phyloP scores from a whole-genome alignment of 2,888 invertebrate species.

The Dynastes hyllus region DNA sequence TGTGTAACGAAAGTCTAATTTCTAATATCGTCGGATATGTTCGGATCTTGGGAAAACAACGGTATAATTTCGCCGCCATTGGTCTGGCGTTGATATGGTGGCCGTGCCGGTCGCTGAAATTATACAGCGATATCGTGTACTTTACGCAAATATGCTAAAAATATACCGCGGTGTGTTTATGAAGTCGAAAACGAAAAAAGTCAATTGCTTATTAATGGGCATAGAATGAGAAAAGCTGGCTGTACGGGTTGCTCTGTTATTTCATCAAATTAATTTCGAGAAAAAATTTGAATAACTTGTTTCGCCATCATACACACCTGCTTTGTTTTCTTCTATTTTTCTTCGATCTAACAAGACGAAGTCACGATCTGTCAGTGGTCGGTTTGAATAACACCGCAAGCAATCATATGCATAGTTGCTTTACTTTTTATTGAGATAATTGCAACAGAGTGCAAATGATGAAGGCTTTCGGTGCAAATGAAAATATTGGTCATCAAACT shows the following conservation, averaged over 20 bases:
- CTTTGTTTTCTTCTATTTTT: background rate
- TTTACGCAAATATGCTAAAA: constrained; percentile 44
- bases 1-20: constrained; percentile 45
- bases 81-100: constrained; percentile 1
- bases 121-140: constrained; percentile 35
- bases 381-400: too few relatives aligned
- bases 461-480: too few relatives aligned
- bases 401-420: too few relatives aligned
- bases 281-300: background rate
- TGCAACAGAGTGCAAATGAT: too few relatives aligned
- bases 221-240: background rate
- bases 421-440: too few relatives aligned
- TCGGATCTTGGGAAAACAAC: constrained; percentile 2
- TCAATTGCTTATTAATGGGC: constrained; percentile 29
- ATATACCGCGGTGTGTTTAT: constrained; percentile 10
- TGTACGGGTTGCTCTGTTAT: constrained; percentile 3
- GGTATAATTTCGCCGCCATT: constrained; percentile 19
- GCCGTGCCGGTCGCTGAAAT: background rate
- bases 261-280: constrained; percentile 10
- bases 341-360: background rate
- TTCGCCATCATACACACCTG: background rate
- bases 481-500: too few relatives aligned
- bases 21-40: constrained; percentile 37
- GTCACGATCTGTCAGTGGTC: background rate
- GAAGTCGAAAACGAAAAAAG: background rate